Base-by-base conservation (phyloP, 2,888 invertebrate species). In the Hydriomena furcata region DNA sequence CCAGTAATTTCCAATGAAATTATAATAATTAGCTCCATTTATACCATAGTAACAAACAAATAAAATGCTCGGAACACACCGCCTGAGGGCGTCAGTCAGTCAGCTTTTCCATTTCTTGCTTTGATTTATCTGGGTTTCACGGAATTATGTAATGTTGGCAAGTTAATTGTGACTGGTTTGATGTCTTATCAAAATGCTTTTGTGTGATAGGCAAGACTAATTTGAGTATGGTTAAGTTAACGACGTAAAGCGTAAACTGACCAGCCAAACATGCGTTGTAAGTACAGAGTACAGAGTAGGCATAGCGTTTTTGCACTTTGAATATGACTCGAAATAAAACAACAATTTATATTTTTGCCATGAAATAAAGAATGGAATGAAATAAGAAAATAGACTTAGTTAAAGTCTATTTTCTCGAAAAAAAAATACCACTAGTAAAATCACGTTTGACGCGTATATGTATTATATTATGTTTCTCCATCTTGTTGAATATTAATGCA, bases 1-100 rank as follows among this genome's bases (percentile, higher is more conserved):
- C 87, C 83, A 83, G 88, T 90, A 84, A 90, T 90, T 88, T 84
- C 70, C 76, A 80, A 74, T 76, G 83, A 88, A 89, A 90, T 90
- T 88, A 89, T 89, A 81, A 90, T 90, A 89, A 90, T 90, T 84
- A 89, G 82, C 73, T 76, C 79, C 82, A 82, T 90, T 90, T 90
- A 86, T 85, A 84, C 78, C 63, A 82, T 81, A 79, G 84, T 84
- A 88, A 88, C 88, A 90, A 90, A 90, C 89, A 90, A 88, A 90
- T 90, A 88, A 89, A 89, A 88, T 78, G 79, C 72, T 78, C 70
- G 62, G 74, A 83, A 79, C 79, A 77, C 70, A 72, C 57, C 73
- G 78, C 73, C 58, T 58, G 64, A 65, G 79, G 73, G 73, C 68
- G 60, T 65, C 66, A 70, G 71, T 65, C 68, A 60, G 59, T 59